These are phyloP conservation scores for Busseola fusca DNA, from an alignment of 2,888 invertebrate species.

Conservation along the genomic window DNA sequence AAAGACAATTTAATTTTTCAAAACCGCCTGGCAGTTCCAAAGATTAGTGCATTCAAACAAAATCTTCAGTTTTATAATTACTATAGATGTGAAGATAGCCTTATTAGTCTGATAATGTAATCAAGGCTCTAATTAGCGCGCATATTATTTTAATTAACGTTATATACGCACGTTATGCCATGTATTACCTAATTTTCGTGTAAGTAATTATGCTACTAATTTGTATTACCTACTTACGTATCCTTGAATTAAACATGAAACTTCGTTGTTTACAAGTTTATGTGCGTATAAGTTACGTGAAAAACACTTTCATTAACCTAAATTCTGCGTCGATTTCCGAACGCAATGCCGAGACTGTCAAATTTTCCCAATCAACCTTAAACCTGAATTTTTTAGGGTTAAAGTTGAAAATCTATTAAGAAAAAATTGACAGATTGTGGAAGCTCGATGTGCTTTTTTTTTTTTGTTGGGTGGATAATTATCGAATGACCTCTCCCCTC, in stretches of 20 bases:
- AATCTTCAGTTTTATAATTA: background rate
- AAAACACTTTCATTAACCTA: no score
- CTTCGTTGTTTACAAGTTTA: conserved; percentile 14
- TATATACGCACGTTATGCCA: conserved; percentile 11
- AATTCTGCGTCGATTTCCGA: no score
- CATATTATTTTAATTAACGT: conserved; percentile 9
- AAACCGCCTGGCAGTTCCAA: background rate
- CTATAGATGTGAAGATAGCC: background rate
- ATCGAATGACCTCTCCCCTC: no score
- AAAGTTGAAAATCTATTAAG: no score
- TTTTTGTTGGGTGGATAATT: no score
- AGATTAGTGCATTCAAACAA: background rate
- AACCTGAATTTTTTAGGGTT: no score
- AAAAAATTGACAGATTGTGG: no score
- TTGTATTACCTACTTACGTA: conserved; percentile 11
- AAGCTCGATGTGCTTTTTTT: no score
- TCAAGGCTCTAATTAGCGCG: conserved; percentile 13
- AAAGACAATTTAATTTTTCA: background rate
- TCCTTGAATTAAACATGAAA: conserved; percentile 36
- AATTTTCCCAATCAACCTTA: no score
- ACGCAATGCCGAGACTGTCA: no score
- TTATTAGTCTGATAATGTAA: conserved; percentile 14
- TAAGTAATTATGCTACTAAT: conserved; percentile 30
- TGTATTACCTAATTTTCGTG: conserved; percentile 14
- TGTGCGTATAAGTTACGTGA: background rate